Conservation (phyloP, 2,888 invertebrate species). For the Steinernema hermaphroditum region DNA sequence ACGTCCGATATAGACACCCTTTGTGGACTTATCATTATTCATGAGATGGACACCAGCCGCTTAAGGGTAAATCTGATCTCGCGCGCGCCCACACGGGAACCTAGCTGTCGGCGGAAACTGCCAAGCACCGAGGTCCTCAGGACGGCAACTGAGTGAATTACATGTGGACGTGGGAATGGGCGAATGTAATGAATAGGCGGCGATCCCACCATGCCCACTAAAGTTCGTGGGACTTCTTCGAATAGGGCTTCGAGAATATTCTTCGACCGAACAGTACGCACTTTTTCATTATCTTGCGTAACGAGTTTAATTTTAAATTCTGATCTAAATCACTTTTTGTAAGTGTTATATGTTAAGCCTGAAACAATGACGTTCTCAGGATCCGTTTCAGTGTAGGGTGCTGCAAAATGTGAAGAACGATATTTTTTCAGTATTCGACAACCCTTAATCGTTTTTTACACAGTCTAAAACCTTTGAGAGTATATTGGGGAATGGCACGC, state of each 20-base stretch:
- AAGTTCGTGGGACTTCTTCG: neutral
- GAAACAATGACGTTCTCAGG: too few species aligned
- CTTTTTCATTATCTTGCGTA: neutral
- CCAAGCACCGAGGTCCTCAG: neutral
- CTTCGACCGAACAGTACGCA: neutral
- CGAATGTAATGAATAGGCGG: slow-evolving; percentile 9
- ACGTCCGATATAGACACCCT: neutral
- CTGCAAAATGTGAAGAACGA: too few species aligned
- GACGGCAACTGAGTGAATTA: neutral
- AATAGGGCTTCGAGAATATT: slow-evolving; percentile 1
- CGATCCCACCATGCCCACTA: neutral
- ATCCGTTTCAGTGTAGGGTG: too few species aligned
- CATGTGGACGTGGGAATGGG: slow-evolving; percentile 11
- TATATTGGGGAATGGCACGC: too few species aligned
- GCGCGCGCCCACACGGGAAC: neutral
- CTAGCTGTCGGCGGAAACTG: neutral
- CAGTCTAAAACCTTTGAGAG: too few species aligned
- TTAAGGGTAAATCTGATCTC: neutral
- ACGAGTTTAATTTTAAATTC: neutral
- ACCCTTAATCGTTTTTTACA: too few species aligned
- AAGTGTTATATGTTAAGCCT: too few species aligned
- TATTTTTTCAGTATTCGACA: too few species aligned
- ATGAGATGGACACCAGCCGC: slow-evolving; percentile 18
- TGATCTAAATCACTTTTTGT: neutral
- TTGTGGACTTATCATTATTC: slow-evolving; percentile 23